Evolutionary conservation across 2,888 invertebrate genomes (phyloP).

Genomic region (Cheilosia urbana): DNA sequence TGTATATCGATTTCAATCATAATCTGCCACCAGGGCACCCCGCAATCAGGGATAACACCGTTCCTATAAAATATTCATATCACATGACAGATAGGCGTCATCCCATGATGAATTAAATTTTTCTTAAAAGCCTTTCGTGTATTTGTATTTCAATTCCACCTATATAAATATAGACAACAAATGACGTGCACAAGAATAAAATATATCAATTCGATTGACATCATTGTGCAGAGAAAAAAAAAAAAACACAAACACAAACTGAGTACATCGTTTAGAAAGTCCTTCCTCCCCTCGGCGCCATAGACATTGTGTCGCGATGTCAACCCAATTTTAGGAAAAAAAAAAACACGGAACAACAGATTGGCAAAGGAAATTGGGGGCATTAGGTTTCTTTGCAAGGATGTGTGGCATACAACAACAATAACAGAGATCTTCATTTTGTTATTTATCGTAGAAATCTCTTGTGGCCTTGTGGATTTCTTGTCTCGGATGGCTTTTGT

Average conservation of each 20-base stretch:
- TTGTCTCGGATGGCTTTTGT: constrained; percentile 6
- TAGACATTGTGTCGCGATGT: constrained; percentile 69
- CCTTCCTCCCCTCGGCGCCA: background rate
- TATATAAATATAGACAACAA: background rate
- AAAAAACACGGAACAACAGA: constrained; percentile 47
- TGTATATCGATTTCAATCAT: constrained; percentile 5
- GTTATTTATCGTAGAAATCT: background rate
- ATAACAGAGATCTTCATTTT: background rate
- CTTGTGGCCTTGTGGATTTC: constrained; percentile 1
- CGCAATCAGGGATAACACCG: background rate
- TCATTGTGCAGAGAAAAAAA: constrained; percentile 14
- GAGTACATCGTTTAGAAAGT: background rate
- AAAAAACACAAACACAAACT: constrained; percentile 3
- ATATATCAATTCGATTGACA: constrained; percentile 15
- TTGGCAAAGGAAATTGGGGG: constrained; percentile 66
- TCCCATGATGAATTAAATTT: constrained; percentile 66
- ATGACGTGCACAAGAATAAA: background rate
- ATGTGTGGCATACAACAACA: constrained; percentile 12
- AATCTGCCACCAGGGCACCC: background rate
- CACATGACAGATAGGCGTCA: constrained; percentile 63
- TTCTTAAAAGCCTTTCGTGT: background rate
- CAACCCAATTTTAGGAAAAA: constrained; percentile 58
- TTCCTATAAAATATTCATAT: constrained; percentile 4
- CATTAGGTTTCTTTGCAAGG: constrained; percentile 61
- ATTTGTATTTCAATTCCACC: background rate